phyloP scores from a whole-genome alignment of 2,797 vertebrate genomes.

The Cynopterus sphinx region DNA sequence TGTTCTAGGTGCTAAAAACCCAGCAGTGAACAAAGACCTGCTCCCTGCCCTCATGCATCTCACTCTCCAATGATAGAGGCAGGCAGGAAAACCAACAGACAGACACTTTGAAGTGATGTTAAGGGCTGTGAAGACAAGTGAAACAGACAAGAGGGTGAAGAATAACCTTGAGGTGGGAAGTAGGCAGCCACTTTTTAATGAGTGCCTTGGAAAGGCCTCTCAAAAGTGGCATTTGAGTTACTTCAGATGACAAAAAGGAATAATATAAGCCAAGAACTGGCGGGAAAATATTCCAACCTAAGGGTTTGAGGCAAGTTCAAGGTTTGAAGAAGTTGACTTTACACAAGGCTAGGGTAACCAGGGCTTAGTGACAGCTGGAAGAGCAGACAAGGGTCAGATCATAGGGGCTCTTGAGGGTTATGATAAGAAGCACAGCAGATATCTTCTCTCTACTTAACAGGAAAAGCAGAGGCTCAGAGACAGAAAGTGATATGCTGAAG shows the following conservation, averaged over 20 bases:
- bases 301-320: background rate
- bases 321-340: background rate
- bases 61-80: background rate
- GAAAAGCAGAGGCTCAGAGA: background rate
- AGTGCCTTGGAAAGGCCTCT: background rate
- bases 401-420: background rate
- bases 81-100: background rate
- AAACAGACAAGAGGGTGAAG: background rate
- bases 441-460: background rate
- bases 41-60: background rate
- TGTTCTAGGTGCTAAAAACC: background rate
- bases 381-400: background rate
- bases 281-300: background rate
- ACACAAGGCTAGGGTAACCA: no score
- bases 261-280: background rate
- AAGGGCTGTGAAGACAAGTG: background rate
- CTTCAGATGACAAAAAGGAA: background rate
- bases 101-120: background rate
- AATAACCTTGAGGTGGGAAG: background rate
- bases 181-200: background rate
- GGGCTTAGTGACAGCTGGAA: background rate
- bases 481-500: background rate
- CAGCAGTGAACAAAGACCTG: background rate
- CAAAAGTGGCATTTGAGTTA: background rate
- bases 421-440: background rate